Conservation (phyloP, 2,113 vertebrate species). For the Corydoras maculifer region DNA sequence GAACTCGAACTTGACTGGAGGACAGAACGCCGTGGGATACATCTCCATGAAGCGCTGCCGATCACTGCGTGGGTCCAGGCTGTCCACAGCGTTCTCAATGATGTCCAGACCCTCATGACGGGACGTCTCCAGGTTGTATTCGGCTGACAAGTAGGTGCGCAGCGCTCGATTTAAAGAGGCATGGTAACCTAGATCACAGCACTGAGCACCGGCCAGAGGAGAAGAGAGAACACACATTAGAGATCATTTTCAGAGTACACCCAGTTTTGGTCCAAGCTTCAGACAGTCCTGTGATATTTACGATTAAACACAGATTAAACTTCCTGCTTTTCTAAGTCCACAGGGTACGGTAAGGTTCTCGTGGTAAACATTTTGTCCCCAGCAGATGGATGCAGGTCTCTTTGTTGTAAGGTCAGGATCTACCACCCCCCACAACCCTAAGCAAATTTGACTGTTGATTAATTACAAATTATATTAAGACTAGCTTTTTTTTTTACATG, state of each 20-base stretch:
- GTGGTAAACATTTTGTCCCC: no score
- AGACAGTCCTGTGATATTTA: background rate
- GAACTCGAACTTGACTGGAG: slow-evolving; percentile 92
- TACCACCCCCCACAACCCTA: no score
- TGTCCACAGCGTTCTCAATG: slow-evolving; percentile 96
- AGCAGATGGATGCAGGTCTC: no score
- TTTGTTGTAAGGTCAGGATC: no score
- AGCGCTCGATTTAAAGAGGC: slow-evolving; percentile 91
- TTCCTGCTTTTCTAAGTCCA: background rate
- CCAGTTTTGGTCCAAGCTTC: background rate
- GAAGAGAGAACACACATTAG: background rate
- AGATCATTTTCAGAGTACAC: background rate
- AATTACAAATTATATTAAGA: no score
- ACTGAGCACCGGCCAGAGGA: slow-evolving; percentile 58
- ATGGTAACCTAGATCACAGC: slow-evolving; percentile 94
- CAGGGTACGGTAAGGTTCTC: no score
- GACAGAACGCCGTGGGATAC: slow-evolving; percentile 91
- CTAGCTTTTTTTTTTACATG: no score
- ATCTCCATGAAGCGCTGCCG: slow-evolving; percentile 98
- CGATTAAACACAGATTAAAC: background rate
- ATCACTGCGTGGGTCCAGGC: slow-evolving; percentile 89
- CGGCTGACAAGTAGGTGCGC: slow-evolving; percentile 93
- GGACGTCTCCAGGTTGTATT: slow-evolving; percentile 97
- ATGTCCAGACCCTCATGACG: slow-evolving; percentile 96
- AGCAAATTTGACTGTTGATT: no score